phyloP scores from a whole-genome alignment of 2,888 invertebrate species.

The Diplazon laetatorius region DNA sequence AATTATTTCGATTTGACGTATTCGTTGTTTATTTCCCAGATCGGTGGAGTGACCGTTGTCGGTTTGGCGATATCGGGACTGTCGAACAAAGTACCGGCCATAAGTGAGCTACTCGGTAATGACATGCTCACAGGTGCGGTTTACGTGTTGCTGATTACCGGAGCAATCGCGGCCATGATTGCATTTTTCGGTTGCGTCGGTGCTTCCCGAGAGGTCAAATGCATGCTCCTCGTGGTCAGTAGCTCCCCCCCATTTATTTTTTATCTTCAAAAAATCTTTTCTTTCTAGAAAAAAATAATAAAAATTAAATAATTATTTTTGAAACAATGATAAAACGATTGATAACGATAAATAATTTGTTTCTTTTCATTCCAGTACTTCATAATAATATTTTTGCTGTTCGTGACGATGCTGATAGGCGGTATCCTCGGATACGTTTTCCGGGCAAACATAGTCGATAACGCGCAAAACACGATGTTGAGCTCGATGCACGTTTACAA shows the following conservation, averaged over 20 bases:
- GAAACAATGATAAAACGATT: background rate
- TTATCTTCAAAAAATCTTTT: background rate
- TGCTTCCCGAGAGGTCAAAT: slow-evolving; percentile 96
- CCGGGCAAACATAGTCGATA: slow-evolving; percentile 90
- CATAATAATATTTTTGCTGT: slow-evolving; percentile 93
- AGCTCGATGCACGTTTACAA: slow-evolving; percentile 90
- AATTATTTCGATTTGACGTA: background rate
- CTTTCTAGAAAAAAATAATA: no score
- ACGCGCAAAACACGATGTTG: slow-evolving; percentile 90
- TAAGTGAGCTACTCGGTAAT: slow-evolving; percentile 93
- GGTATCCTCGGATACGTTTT: slow-evolving; percentile 96
- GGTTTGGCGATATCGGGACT: slow-evolving; percentile 93
- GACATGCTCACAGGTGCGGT: slow-evolving; percentile 94
- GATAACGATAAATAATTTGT: background rate
- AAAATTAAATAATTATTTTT: no score
- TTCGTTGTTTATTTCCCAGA: slow-evolving; percentile 83
- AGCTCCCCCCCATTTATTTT: background rate
- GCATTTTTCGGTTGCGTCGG: slow-evolving; percentile 96
- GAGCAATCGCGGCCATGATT: slow-evolving; percentile 90
- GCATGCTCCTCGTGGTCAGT: slow-evolving; percentile 94
- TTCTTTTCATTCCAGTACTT: slow-evolving; percentile 88
- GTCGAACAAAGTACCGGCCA: slow-evolving; percentile 90
- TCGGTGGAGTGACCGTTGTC: slow-evolving; percentile 91
- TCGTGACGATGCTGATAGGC: slow-evolving; percentile 94
- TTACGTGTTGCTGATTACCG: slow-evolving; percentile 92